A percentile compares a stretch with the other conserved stretches of the same genome.
These are phyloP conservation scores for Bombus breviceps DNA, from an alignment of 1,140 invertebrate genomes.

Conservation along the genomic window DNA sequence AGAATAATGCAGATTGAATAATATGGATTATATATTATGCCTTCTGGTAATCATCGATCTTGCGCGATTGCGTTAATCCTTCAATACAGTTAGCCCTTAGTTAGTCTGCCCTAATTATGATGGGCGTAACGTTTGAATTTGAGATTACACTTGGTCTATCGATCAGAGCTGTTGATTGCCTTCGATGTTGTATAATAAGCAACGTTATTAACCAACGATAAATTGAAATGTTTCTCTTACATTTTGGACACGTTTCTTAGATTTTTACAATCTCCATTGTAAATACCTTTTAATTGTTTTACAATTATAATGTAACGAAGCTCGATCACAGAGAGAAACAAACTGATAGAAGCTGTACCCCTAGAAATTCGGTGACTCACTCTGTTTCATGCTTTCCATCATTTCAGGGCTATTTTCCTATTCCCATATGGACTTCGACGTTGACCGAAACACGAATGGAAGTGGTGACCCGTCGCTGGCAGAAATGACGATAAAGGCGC, in stretches of 20 bases:
- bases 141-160: conserved; percentile 35
- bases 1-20: neutral
- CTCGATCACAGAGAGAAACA: neutral
- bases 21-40: neutral
- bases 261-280: too few species aligned
- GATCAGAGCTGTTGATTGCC: conserved; percentile 40
- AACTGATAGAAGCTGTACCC: neutral
- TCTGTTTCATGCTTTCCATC: neutral
- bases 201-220: conserved; percentile 12
- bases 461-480: conserved; percentile 89
- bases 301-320: too few species aligned
- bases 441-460: conserved; percentile 84
- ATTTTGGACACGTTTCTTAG: neutral
- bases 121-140: conserved; percentile 37
- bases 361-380: neutral
- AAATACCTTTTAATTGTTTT: too few species aligned
- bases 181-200: conserved; percentile 34
- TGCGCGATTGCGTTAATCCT: conserved; percentile 23
- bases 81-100: conserved; percentile 37
- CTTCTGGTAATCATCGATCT: neutral
- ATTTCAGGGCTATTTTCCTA: conserved; percentile 83
- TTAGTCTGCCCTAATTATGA: conserved; percentile 56
- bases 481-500: conserved; percentile 92
- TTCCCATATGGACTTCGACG: conserved; percentile 84
- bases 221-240: neutral